phyloP scores from a whole-genome alignment of 2,113 vertebrate species.

The human region GRCh38 chr9:117721001-117721500 shows the following conservation, averaged over 20 bases:
- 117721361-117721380: background rate
- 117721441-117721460: background rate
- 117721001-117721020: background rate
- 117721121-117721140: too few relatives aligned
- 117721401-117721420: background rate
- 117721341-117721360: background rate
- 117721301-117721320: too few relatives aligned
- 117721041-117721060: background rate
- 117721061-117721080: background rate
- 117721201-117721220: too few relatives aligned
- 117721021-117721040: slow-evolving; percentile 2
- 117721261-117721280: too few relatives aligned
- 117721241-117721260: too few relatives aligned
- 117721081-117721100: background rate
- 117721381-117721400: background rate
- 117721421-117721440: background rate
- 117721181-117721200: too few relatives aligned
- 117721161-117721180: too few relatives aligned
- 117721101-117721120: too few relatives aligned
- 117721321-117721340: background rate
- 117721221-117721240: too few relatives aligned
- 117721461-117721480: background rate
- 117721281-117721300: too few relatives aligned
- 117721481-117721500: background rate
- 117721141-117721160: too few relatives aligned